Conservation (phyloP, 2,113 vertebrate species). For the Lamprotornis superbus region DNA sequence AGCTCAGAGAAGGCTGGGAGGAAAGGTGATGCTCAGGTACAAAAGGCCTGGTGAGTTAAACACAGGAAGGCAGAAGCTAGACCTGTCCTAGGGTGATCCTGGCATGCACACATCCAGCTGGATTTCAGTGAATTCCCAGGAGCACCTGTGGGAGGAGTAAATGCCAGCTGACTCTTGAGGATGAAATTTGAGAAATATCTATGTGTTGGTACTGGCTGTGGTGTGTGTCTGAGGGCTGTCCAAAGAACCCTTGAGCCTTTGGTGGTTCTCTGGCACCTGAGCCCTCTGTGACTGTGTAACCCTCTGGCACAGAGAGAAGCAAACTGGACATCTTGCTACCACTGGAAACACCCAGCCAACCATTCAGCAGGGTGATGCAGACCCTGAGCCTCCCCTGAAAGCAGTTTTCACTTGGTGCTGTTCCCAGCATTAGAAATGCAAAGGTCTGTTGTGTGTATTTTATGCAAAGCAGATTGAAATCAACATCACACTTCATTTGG, state of each 20-base stretch:
- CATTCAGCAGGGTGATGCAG: background rate
- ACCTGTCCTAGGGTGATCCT: background rate
- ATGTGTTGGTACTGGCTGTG: rapidly evolving
- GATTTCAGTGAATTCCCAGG: background rate
- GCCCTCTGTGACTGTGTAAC: background rate
- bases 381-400: background rate
- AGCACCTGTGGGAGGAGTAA: background rate
- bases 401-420: background rate
- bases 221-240: too few relatives aligned
- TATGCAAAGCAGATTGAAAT: constrained; percentile 25
- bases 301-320: background rate
- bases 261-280: background rate
- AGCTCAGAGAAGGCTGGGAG: background rate
- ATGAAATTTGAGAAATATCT: background rate
- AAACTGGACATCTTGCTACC: background rate
- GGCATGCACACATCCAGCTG: background rate
- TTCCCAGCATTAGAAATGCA: background rate
- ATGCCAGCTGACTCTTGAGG: background rate
- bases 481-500: constrained; percentile 4
- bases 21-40: background rate
- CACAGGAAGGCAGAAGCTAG: background rate
- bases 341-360: background rate
- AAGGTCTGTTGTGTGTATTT: constrained; percentile 13
- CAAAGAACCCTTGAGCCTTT: background rate
- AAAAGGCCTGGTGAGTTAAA: background rate